Evolutionary conservation across 2,888 invertebrate genomes (phyloP).

Genomic region (Zele albiditarsus): DNA sequence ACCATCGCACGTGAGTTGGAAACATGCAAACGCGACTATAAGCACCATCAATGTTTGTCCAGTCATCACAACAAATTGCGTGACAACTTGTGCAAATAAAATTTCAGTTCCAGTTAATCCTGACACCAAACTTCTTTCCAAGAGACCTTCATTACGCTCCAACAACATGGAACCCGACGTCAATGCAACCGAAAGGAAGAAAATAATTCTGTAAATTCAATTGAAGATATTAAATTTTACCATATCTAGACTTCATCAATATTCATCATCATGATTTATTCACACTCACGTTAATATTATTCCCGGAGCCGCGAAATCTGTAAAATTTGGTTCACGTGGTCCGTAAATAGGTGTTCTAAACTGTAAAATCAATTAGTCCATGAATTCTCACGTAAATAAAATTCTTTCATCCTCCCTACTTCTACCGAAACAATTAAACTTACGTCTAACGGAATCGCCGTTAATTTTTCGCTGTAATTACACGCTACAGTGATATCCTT

Average conservation of each 20-base stretch:
- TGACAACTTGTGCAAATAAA: slow-evolving; percentile 88
- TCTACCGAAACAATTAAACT: slow-evolving; percentile 62
- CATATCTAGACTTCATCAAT: slow-evolving; percentile 1
- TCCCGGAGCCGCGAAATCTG: slow-evolving; percentile 96
- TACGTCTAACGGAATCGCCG: slow-evolving; percentile 78
- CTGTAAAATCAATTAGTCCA: slow-evolving; percentile 66
- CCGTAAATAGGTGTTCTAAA: slow-evolving; percentile 86
- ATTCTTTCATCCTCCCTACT: neutral
- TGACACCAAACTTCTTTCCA: slow-evolving; percentile 91
- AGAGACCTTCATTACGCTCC: slow-evolving; percentile 90
- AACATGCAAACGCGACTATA: slow-evolving; percentile 84
- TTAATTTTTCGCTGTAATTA: slow-evolving; percentile 78
- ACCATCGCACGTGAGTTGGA: slow-evolving; percentile 85
- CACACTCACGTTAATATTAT: slow-evolving; percentile 86
- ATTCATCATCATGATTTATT: neutral
- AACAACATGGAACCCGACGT: slow-evolving; percentile 93
- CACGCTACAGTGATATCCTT: slow-evolving; percentile 78
- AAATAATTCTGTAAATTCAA: slow-evolving; percentile 82
- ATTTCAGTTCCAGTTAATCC: slow-evolving; percentile 86
- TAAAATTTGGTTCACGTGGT: slow-evolving; percentile 85
- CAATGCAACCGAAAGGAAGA: slow-evolving; percentile 93
- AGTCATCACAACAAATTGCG: slow-evolving; percentile 91
- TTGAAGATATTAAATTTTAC: neutral
- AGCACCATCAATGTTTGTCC: slow-evolving; percentile 87
- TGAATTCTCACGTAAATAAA: neutral